Percentiles rank a stretch among this genome's conserved stretches.
phyloP scores from a whole-genome alignment of 2,888 invertebrate species.

The Hydraecia micacea region DNA sequence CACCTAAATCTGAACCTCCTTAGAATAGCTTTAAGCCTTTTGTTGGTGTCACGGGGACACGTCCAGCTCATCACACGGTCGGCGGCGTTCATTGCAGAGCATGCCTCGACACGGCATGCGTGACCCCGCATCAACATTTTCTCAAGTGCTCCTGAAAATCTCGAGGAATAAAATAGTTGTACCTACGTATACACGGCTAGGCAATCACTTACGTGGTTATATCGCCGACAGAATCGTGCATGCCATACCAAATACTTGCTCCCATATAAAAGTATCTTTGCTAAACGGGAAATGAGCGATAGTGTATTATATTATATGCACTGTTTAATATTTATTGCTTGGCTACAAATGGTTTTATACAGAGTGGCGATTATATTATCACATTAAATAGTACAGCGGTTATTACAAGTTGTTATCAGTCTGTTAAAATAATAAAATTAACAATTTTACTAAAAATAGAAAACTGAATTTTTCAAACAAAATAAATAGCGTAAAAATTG shows the following conservation, averaged over 20 bases:
- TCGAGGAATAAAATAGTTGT: conserved; percentile 58
- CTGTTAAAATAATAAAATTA: too few relatives aligned
- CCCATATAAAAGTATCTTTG: conserved; percentile 48
- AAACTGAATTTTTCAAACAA: background rate
- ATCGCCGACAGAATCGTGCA: conserved; percentile 60
- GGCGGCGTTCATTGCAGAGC: conserved; percentile 67
- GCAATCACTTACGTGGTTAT: conserved; percentile 66
- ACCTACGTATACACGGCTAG: conserved; percentile 52
- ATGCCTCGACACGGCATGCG: conserved; percentile 75
- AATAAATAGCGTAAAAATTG: background rate
- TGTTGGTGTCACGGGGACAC: conserved; percentile 61
- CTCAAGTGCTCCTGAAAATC: conserved; percentile 71
- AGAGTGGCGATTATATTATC: background rate
- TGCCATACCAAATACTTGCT: conserved; percentile 52
- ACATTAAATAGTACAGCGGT: background rate
- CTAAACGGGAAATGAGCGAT: conserved; percentile 49
- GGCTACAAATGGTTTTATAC: conserved; percentile 16
- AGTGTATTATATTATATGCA: conserved; percentile 34
- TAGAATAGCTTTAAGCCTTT: conserved; percentile 23
- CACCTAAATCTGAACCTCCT: conserved; percentile 9
- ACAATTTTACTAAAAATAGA: background rate
- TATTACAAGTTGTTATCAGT: background rate
- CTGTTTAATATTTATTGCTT: conserved; percentile 27
- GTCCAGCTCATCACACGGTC: conserved; percentile 75
- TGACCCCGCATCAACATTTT: conserved; percentile 81